Conservation (phyloP, 1,140 invertebrate species). For the Caligus rogercresseyi region DNA sequence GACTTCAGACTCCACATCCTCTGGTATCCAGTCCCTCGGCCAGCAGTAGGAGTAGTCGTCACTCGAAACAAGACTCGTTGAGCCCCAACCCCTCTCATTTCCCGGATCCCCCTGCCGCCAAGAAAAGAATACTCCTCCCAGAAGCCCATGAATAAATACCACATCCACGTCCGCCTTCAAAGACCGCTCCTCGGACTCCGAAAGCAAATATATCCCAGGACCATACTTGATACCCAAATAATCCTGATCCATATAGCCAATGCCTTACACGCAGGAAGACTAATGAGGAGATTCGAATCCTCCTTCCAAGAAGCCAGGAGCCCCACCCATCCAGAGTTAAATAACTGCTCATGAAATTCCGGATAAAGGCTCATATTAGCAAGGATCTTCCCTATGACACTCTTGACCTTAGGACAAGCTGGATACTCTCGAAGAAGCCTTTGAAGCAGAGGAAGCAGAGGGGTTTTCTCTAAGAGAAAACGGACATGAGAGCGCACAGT, state of each 20-base stretch:
- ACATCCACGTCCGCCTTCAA: constrained; percentile 11
- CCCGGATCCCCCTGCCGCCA: constrained; percentile 12
- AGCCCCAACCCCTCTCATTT: constrained; percentile 6
- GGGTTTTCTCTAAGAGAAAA: background rate
- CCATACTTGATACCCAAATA: background rate
- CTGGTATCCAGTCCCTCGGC: constrained; percentile 15
- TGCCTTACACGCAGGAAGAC: constrained; percentile 14
- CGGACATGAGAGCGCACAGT: constrained; percentile 13
- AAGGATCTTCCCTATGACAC: constrained; percentile 17
- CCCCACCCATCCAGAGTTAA: constrained; percentile 15
- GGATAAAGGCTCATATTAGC: constrained; percentile 11
- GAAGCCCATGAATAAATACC: constrained; percentile 18
- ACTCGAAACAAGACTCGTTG: background rate
- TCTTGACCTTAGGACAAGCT: background rate
- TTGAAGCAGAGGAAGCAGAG: constrained; percentile 1
- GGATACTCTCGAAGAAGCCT: constrained; percentile 9
- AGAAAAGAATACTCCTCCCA: constrained; percentile 19
- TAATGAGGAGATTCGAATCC: constrained; percentile 16
- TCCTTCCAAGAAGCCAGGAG: constrained; percentile 13
- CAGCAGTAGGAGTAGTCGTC: constrained; percentile 19
- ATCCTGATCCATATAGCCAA: constrained; percentile 17
- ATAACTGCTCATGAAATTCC: background rate
- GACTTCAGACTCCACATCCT: background rate
- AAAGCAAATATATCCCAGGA: constrained; percentile 18
- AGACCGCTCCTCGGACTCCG: background rate